phyloP scores from a whole-genome alignment of 1,140 invertebrate species.

The Drosophila varians region DNA sequence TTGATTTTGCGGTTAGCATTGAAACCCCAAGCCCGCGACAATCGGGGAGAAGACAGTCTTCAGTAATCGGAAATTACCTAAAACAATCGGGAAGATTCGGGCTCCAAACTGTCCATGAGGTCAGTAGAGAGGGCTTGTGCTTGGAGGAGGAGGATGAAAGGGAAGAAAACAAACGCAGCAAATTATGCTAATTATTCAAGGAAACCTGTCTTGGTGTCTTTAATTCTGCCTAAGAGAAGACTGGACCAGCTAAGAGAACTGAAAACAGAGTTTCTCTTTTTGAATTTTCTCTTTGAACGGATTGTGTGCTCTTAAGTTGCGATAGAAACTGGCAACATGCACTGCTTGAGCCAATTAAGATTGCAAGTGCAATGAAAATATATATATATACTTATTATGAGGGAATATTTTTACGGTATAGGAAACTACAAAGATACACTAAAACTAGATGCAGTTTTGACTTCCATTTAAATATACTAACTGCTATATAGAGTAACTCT shows the following conservation, averaged over 20 bases:
- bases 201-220: constrained; percentile 53
- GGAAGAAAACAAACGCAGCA: constrained; percentile 43
- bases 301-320: neutral
- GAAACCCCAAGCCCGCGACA: constrained; percentile 37
- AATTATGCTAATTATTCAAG: constrained; percentile 77
- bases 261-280: too few relatives aligned
- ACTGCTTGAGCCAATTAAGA: neutral
- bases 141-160: constrained; percentile 5
- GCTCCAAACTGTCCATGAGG: constrained; percentile 40
- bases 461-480: too few relatives aligned
- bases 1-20: constrained; percentile 63
- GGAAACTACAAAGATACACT: too few relatives aligned
- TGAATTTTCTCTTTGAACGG: too few relatives aligned
- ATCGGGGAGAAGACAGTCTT: constrained; percentile 10
- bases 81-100: constrained; percentile 43
- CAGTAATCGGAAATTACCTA: constrained; percentile 33
- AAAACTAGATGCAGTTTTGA: too few relatives aligned
- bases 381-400: too few relatives aligned
- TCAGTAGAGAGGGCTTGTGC: constrained; percentile 37
- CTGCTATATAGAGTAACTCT: too few relatives aligned
- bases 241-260: neutral
- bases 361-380: too few relatives aligned
- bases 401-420: too few relatives aligned
- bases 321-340: neutral
- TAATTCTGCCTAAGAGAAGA: constrained; percentile 1